A percentile compares a stretch with the other conserved stretches of the same genome.
Evolutionary conservation across 2,888 invertebrate species (phyloP).

Genomic region (Archips crataeganus): DNA sequence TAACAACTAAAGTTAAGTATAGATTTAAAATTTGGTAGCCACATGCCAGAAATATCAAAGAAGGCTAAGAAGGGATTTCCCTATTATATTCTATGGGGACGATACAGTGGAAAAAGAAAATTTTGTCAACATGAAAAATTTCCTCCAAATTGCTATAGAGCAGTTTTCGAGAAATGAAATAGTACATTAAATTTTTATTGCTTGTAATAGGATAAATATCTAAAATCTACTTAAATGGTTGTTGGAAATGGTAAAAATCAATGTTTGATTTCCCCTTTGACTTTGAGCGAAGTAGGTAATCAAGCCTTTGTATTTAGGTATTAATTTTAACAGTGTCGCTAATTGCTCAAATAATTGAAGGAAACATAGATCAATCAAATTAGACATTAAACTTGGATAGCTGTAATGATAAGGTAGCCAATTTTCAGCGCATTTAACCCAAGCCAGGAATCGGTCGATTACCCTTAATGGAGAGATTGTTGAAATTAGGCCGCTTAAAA

Average conservation of each 20-base stretch:
- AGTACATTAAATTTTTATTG: no score
- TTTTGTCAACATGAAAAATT: no score
- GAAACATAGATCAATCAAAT: conserved; percentile 30
- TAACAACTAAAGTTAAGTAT: no score
- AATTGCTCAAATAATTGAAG: conserved; percentile 10
- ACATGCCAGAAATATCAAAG: no score
- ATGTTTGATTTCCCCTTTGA: neutral
- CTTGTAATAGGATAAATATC: neutral
- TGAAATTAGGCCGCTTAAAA: conserved; percentile 41
- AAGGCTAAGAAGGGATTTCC: no score
- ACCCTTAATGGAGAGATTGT: conserved; percentile 42
- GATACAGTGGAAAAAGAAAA: no score
- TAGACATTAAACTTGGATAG: conserved; percentile 30
- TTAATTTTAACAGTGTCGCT: conserved; percentile 4
- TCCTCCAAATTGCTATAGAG: no score
- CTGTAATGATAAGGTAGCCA: conserved; percentile 23
- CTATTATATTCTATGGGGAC: no score
- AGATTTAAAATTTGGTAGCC: no score
- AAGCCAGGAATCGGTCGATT: conserved; percentile 37
- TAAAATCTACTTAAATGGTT: neutral
- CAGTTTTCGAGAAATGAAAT: no score
- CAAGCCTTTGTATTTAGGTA: conserved; percentile 23
- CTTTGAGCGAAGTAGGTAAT: neutral
- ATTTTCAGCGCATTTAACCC: conserved; percentile 37
- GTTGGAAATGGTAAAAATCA: neutral